Evolutionary conservation across 2,888 invertebrate species (phyloP).

Genomic region (Machimus atricapillus): DNA sequence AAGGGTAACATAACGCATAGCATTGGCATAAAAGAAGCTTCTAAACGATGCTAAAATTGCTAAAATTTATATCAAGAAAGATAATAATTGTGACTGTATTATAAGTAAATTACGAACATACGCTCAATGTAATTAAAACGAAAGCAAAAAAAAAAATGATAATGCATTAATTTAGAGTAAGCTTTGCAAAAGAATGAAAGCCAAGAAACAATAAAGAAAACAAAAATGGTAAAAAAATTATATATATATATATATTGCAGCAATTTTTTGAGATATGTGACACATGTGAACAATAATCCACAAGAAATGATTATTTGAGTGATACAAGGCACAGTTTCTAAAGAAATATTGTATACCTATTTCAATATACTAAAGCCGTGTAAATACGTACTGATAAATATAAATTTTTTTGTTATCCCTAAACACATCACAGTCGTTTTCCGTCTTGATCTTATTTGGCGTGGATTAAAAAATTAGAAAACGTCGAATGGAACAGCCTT

Average conservation of each 20-base stretch:
- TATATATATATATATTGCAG: background rate
- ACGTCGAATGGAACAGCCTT: too few species aligned
- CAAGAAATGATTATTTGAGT: conserved; percentile 1
- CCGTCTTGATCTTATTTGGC: background rate
- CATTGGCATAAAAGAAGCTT: background rate
- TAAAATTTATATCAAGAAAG: background rate
- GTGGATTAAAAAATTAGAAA: background rate
- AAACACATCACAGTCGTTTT: background rate
- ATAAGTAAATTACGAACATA: conserved; percentile 13
- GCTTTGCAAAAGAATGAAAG: background rate
- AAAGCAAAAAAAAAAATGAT: background rate
- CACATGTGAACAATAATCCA: conserved; percentile 22
- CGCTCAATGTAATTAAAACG: conserved; percentile 26
- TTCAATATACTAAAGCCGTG: conserved; percentile 23
- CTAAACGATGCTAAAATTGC: background rate
- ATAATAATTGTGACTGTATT: conserved; percentile 6
- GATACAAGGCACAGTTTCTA: conserved; percentile 33
- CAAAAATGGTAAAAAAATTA: background rate
- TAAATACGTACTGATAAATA: conserved; percentile 37
- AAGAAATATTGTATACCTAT: conserved; percentile 19
- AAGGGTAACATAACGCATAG: background rate
- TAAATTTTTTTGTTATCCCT: conserved; percentile 34
- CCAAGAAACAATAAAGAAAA: background rate
- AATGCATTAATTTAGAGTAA: conserved; percentile 18
- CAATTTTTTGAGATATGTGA: conserved; percentile 17